phyloP scores from a whole-genome alignment of 1,140 invertebrate species.

The Delia radicum region DNA sequence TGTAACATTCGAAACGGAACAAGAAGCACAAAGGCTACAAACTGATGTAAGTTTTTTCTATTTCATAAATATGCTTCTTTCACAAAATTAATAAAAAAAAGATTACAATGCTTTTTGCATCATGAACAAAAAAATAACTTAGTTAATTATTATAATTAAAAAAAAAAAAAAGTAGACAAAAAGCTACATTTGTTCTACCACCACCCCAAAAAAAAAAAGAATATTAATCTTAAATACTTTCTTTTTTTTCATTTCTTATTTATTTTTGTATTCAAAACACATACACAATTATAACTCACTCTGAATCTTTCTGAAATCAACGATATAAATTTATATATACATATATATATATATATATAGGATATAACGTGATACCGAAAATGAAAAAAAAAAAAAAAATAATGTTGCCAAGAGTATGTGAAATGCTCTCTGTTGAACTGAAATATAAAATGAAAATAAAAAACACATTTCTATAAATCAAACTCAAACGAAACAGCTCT shows the following conservation, averaged over 20 bases:
- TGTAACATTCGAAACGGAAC: constrained; percentile 92
- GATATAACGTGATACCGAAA: too few species aligned
- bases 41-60: constrained; percentile 60
- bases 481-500: too few species aligned
- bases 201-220: too few species aligned
- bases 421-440: too few species aligned
- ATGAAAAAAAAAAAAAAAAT: too few species aligned
- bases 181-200: too few species aligned
- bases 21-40: constrained; percentile 78
- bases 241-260: not conserved
- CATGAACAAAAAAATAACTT: not conserved
- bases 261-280: not conserved
- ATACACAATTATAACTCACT: too few species aligned
- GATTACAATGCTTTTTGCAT: not conserved
- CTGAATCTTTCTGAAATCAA: too few species aligned
- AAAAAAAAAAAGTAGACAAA: not conserved
- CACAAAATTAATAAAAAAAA: not conserved
- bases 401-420: too few species aligned
- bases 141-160: not conserved
- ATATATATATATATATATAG: too few species aligned
- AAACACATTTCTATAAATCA: not conserved
- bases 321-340: too few species aligned
- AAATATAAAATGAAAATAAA: not conserved
- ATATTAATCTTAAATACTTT: not conserved
- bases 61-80: not conserved